Conservation (phyloP, 2,113 vertebrate species). For the Arvicanthis niloticus region DNA sequence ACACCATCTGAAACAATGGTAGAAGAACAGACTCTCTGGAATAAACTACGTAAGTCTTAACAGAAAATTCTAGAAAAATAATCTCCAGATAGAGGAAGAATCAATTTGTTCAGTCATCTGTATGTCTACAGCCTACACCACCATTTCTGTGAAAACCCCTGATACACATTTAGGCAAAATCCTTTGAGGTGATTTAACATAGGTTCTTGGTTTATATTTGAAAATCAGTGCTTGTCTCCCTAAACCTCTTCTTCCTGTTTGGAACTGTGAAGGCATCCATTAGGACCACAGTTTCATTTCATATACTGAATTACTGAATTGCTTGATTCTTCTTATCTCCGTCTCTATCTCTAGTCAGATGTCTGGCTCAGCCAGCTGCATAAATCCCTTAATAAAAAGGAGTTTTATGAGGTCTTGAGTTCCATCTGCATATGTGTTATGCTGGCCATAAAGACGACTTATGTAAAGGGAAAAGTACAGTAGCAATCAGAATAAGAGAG, state of each 20-base stretch:
- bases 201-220: not conserved
- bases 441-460: not conserved
- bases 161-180: not conserved
- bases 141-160: not conserved
- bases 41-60: not conserved
- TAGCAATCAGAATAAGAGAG: not conserved
- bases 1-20: not conserved
- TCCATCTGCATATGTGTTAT: not conserved
- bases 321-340: not conserved
- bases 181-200: not conserved
- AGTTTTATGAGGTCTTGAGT: not conserved
- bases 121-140: not conserved
- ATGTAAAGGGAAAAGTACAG: not conserved
- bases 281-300: not conserved
- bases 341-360: not conserved
- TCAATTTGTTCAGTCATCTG: not conserved
- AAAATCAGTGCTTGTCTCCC: not conserved
- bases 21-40: not conserved
- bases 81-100: not conserved
- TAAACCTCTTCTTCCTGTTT: not conserved
- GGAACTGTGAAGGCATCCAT: not conserved
- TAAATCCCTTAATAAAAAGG: slow-evolving; percentile 24
- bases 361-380: not conserved
- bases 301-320: not conserved
- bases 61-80: slow-evolving; percentile 14